These are phyloP conservation scores for Neoascia interrupta DNA, from an alignment of 2,888 invertebrate genomes.

Conservation along the genomic window DNA sequence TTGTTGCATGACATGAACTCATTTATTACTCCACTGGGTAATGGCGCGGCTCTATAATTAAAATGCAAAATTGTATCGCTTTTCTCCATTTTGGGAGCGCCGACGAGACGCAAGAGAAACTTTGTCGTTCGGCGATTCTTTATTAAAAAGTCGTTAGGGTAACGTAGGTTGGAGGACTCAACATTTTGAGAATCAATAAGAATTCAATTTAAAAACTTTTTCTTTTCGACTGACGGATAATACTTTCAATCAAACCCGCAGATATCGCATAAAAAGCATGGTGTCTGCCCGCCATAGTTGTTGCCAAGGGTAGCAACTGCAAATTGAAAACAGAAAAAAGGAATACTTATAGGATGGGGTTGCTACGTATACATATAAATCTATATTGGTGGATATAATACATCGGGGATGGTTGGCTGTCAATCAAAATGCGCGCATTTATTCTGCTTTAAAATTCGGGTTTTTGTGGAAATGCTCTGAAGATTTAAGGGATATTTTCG, in stretches of 20 bases:
- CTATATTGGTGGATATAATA: conserved; percentile 74
- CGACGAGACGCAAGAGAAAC: conserved; percentile 12
- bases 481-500: not conserved
- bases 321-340: conserved; percentile 1
- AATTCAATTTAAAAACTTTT: conserved; percentile 58
- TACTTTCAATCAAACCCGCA: conserved; percentile 41
- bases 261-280: conserved; percentile 3
- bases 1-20: conserved; percentile 41
- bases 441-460: not conserved
- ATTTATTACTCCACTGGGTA: conserved; percentile 15
- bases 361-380: too few relatives aligned
- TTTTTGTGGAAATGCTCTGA: not conserved
- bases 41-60: conserved; percentile 23
- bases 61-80: conserved; percentile 21
- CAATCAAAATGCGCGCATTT: conserved; percentile 76
- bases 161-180: not conserved
- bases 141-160: conserved; percentile 59
- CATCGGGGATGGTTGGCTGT: conserved; percentile 79
- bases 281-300: conserved; percentile 22
- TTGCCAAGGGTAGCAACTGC: conserved; percentile 25
- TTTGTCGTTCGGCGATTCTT: conserved; percentile 27
- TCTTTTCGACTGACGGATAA: conserved; percentile 1
- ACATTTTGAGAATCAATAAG: conserved; percentile 36
- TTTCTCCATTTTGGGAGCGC: conserved; percentile 19
- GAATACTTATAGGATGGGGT: conserved; percentile 22